Percentiles rank a stretch among this genome's conserved stretches.
Conservation (phyloP, 2,113 vertebrate species). For the Microcebus tavaratra region DNA sequence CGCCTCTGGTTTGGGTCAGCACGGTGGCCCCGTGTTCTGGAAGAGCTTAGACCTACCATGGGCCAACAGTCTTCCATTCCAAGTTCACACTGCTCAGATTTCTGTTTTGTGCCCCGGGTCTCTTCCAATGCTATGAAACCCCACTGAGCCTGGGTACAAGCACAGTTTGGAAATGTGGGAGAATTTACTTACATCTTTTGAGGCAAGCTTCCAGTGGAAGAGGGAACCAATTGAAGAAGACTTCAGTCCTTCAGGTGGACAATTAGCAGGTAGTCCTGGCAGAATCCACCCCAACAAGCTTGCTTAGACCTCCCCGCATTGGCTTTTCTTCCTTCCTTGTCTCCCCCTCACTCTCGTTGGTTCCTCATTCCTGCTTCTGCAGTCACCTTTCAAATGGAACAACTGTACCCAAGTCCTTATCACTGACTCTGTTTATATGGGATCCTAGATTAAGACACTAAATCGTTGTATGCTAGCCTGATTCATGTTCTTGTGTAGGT, state of each 20-base stretch:
- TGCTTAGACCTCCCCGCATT: rapidly evolving
- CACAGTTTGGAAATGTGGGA: not conserved
- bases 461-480: not conserved
- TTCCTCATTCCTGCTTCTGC: not conserved
- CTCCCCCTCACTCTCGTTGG: not conserved
- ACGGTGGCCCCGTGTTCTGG: not conserved
- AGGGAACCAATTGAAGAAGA: not conserved
- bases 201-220: not conserved
- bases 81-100: not conserved
- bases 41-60: not conserved
- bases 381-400: not conserved
- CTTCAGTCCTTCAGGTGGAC: not conserved
- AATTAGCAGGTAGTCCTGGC: not conserved
- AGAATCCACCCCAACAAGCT: not conserved
- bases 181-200: not conserved
- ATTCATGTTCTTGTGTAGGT: not conserved
- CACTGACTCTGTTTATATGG: not conserved
- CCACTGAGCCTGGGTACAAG: not conserved
- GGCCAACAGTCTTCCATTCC: rapidly evolving
- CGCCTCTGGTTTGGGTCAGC: not conserved
- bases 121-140: not conserved
- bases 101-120: not conserved
- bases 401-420: not conserved
- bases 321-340: not conserved
- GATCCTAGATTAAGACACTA: not conserved